A percentile compares a stretch with the other conserved stretches of the same genome.
These are phyloP conservation scores for Grallaria varia DNA, from an alignment of 2,113 vertebrate species.

Conservation along the genomic window DNA sequence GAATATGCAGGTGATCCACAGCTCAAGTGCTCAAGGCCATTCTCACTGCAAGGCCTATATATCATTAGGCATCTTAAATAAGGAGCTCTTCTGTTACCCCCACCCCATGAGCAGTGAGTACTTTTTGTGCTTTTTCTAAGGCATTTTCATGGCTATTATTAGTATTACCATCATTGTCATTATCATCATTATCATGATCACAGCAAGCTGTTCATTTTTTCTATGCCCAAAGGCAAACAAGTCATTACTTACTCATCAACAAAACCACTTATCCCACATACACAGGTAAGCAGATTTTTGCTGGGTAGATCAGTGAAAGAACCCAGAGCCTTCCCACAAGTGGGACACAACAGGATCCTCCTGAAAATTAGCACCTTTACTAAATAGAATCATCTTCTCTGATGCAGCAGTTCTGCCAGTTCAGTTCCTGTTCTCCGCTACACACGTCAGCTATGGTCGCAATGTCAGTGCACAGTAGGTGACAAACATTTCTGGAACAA, in stretches of 20 bases:
- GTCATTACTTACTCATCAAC: slow-evolving; percentile 11
- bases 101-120: background rate
- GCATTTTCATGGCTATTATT: slow-evolving; percentile 2
- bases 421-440: background rate
- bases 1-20: background rate
- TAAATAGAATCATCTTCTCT: background rate
- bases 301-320: background rate
- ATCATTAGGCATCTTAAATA: background rate
- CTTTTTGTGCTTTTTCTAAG: background rate
- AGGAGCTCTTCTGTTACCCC: background rate
- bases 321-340: background rate
- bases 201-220: slow-evolving; percentile 24
- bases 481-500: slow-evolving; percentile 45
- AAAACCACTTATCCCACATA: background rate
- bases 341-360: background rate
- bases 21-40: background rate
- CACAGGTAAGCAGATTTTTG: slow-evolving; percentile 11
- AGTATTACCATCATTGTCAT: background rate
- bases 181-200: background rate
- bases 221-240: slow-evolving; percentile 27
- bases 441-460: background rate
- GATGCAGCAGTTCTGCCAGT: background rate
- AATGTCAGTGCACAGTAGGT: slow-evolving; percentile 53
- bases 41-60: background rate
- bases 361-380: background rate